Conservation (phyloP, 2,888 invertebrate genomes). For the Ommatoiulus sabulosus region DNA sequence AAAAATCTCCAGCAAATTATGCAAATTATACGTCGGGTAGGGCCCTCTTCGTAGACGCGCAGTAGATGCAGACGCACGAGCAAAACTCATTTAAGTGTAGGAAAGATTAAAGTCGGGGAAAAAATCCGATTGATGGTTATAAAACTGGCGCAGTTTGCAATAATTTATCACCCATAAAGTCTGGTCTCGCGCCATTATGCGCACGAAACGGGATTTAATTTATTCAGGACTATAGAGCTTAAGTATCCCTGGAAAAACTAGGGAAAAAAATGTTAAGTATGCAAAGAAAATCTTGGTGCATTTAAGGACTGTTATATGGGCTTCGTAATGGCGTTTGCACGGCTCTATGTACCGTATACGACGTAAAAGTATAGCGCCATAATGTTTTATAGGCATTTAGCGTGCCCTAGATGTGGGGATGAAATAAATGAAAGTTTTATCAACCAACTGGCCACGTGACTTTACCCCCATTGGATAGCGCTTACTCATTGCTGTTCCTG, state of each 20-base stretch:
- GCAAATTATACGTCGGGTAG: conserved; percentile 39
- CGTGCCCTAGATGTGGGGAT: conserved; percentile 35
- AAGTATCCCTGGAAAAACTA: conserved; percentile 42
- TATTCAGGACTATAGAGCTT: conserved; percentile 48
- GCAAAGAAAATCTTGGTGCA: conserved; percentile 48
- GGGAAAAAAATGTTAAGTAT: conserved; percentile 42
- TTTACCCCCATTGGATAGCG: conserved; percentile 14
- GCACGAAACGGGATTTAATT: conserved; percentile 48
- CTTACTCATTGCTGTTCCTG: background rate
- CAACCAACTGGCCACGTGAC: background rate
- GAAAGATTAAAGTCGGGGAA: conserved; percentile 38
- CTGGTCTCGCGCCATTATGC: conserved; percentile 46
- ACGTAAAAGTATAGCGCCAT: background rate
- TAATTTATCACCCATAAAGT: conserved; percentile 48
- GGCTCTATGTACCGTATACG: background rate
- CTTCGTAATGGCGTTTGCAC: conserved; percentile 48
- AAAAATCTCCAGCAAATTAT: conserved; percentile 16
- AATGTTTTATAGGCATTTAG: conserved; percentile 47
- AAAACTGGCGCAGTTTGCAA: conserved; percentile 48
- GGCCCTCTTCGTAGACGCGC: background rate
- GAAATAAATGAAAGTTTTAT: conserved; percentile 14
- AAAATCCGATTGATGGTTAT: conserved; percentile 45
- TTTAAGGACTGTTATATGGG: conserved; percentile 48
- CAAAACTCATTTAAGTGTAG: conserved; percentile 48
- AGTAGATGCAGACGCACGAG: background rate